These are phyloP conservation scores for Phoxinus phoxinus DNA, from an alignment of 2,113 vertebrate genomes.

Conservation along the genomic window DNA sequence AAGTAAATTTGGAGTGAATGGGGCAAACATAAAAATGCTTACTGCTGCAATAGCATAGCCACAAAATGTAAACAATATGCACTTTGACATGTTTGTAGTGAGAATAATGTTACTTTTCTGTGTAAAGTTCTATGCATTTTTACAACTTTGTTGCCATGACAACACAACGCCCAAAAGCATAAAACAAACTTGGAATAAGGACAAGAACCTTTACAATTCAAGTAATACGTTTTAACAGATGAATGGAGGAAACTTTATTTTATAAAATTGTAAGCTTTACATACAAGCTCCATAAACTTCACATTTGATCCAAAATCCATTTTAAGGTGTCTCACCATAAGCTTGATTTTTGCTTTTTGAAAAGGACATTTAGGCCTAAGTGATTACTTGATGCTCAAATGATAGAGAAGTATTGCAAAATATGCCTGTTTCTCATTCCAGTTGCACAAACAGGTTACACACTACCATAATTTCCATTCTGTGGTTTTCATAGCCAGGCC, in stretches of 20 bases:
- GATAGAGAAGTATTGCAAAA: background rate
- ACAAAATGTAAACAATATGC: background rate
- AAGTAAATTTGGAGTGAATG: background rate
- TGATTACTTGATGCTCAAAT: background rate
- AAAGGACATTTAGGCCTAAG: background rate
- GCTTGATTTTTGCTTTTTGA: background rate
- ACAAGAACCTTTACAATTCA: background rate
- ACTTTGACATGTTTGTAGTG: background rate
- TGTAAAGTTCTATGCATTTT: background rate
- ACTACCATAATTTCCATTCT: background rate
- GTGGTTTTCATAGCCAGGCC: background rate
- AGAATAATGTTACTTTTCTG: background rate
- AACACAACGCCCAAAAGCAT: background rate
- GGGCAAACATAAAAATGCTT: background rate
- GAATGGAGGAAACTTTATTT: background rate
- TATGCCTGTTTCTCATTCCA: conserved; percentile 2
- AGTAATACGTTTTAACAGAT: background rate
- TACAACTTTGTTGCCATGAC: background rate
- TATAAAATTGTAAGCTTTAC: background rate
- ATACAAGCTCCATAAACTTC: background rate
- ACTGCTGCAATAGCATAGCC: background rate
- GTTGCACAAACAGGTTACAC: background rate
- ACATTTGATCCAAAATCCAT: background rate
- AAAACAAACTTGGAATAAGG: background rate
- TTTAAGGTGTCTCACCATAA: background rate